A percentile compares a stretch with the other conserved stretches of the same genome.
These are phyloP conservation scores for Eulacestoma nigropectus DNA, from an alignment of 2,113 vertebrate species.

Conservation along the genomic window DNA sequence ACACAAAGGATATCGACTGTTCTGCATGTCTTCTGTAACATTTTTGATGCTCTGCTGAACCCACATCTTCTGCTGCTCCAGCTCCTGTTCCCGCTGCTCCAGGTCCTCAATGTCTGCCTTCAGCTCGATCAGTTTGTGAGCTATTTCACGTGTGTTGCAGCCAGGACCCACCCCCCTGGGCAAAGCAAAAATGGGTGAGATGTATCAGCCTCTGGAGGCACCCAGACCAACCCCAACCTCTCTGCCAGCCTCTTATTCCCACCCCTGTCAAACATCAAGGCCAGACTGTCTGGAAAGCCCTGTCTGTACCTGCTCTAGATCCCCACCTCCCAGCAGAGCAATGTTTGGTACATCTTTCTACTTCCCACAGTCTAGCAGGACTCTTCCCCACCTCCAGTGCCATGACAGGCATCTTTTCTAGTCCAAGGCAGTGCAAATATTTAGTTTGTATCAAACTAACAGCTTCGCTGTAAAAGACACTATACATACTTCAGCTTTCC, in stretches of 20 bases:
- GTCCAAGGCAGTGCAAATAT: not conserved
- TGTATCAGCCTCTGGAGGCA: not conserved
- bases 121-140: constrained; percentile 94
- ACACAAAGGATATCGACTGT: constrained; percentile 93
- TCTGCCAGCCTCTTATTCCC: not conserved
- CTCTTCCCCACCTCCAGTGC: not conserved
- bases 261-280: not conserved
- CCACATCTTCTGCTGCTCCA: constrained; percentile 98
- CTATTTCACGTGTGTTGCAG: constrained; percentile 97
- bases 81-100: constrained; percentile 87
- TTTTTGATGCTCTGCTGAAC: constrained; percentile 98
- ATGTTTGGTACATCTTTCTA: not conserved
- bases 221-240: not conserved
- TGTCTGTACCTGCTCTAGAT: not conserved
- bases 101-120: constrained; percentile 96
- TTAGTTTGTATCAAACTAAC: not conserved
- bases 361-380: not conserved
- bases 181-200: not conserved
- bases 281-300: not conserved
- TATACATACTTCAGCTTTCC: not conserved
- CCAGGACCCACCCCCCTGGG: constrained; percentile 93
- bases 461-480: not conserved
- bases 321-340: not conserved
- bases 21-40: constrained; percentile 93
- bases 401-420: not conserved